These are phyloP conservation scores for Sphaerophoria taeniata DNA, from an alignment of 2,888 invertebrate genomes.

Conservation along the genomic window DNA sequence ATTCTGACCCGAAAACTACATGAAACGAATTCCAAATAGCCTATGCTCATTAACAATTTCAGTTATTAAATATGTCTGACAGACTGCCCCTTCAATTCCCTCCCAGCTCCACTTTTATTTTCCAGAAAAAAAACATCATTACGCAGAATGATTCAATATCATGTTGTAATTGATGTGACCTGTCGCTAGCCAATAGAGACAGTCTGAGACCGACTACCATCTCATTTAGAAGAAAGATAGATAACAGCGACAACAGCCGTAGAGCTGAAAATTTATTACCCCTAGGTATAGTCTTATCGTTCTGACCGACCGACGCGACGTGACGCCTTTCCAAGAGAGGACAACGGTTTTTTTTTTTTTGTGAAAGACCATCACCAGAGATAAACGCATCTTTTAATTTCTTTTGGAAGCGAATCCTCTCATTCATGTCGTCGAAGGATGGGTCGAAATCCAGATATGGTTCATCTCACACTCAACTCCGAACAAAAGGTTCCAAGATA, in stretches of 20 bases:
- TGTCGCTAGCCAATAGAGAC: constrained; percentile 44
- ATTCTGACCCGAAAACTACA: no score
- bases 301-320: constrained; percentile 4
- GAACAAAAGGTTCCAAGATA: constrained; percentile 68
- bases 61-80: no score
- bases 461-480: constrained; percentile 35
- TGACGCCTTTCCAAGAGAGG: constrained; percentile 64
- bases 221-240: constrained; percentile 71
- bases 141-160: constrained; percentile 41
- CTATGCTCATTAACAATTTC: no score
- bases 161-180: constrained; percentile 65
- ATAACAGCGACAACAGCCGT: constrained; percentile 65
- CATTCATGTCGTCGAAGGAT: constrained; percentile 62
- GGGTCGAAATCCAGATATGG: constrained; percentile 38
- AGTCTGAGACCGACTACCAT: no score
- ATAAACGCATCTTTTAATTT: constrained; percentile 67
- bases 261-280: constrained; percentile 71
- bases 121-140: constrained; percentile 10
- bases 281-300: constrained; percentile 64
- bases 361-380: constrained; percentile 64
- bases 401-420: constrained; percentile 45
- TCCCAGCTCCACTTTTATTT: not conserved
- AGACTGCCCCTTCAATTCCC: no score
- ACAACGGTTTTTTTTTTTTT: constrained; percentile 37
- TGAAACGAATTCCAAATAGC: no score